Conservation (phyloP, 2,797 vertebrate genomes). For the Spinus olivaceus region DNA sequence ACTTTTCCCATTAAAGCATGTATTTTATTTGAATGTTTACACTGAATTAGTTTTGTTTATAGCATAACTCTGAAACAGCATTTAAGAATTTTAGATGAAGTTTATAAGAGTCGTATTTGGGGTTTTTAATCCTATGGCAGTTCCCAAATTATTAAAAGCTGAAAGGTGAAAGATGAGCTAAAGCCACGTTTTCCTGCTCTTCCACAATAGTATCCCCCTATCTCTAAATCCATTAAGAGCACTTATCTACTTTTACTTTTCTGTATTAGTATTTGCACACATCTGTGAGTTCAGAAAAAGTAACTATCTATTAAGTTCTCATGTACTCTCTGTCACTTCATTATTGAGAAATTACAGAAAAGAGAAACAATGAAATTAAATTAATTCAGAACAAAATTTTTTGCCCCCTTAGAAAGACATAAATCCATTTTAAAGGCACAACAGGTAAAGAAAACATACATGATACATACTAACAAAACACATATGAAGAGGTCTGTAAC, state of each 20-base stretch:
- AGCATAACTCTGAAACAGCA: neutral
- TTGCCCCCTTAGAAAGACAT: neutral
- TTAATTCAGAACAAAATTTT: neutral
- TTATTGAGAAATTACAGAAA: neutral
- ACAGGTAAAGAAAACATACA: neutral
- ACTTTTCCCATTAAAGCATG: neutral
- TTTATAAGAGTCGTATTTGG: neutral
- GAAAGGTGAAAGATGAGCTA: neutral
- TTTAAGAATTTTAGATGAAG: neutral
- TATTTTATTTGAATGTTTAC: slow-evolving; percentile 1
- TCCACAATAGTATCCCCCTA: neutral
- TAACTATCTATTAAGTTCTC: neutral
- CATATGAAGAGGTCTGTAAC: neutral
- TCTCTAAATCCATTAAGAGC: neutral
- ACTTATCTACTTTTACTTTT: neutral
- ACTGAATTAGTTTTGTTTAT: neutral
- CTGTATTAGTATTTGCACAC: neutral
- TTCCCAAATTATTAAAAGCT: neutral
- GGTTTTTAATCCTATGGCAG: neutral
- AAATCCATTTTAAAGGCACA: neutral
- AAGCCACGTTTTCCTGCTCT: neutral
- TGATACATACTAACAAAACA: neutral
- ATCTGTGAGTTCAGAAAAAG: neutral
- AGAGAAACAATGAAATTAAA: neutral
- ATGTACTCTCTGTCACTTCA: neutral